Percentiles rank a stretch among this genome's conserved stretches.
These are phyloP conservation scores for Pangasius larnaudii DNA, from an alignment of 2,797 vertebrate species.

Conservation along the genomic window DNA sequence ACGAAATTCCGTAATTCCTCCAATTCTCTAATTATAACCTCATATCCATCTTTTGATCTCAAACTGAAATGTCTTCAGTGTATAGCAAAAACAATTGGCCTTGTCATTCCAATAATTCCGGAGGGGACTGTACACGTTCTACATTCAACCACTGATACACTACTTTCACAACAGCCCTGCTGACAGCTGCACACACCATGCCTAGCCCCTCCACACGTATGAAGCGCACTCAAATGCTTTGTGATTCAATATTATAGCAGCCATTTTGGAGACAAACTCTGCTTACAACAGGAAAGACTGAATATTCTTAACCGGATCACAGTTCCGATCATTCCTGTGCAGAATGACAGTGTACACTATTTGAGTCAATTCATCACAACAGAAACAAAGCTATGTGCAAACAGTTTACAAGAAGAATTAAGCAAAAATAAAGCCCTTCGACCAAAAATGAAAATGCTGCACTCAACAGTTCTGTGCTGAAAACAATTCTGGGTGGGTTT, in stretches of 20 bases:
- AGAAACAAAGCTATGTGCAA: background rate
- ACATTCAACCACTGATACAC: background rate
- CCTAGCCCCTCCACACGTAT: conserved; percentile 11
- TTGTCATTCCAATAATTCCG: too few relatives aligned
- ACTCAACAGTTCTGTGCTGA: background rate
- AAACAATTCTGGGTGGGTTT: background rate
- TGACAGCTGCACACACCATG: conserved; percentile 10
- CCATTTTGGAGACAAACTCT: conserved; percentile 36
- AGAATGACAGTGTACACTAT: background rate
- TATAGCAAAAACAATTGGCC: too few relatives aligned
- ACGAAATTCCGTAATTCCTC: too few relatives aligned
- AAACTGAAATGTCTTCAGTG: too few relatives aligned
- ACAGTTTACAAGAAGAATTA: background rate
- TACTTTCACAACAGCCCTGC: conserved; percentile 23
- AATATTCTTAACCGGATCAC: conserved; percentile 21
- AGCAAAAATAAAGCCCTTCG: background rate
- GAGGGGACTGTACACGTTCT: background rate
- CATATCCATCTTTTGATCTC: too few relatives aligned
- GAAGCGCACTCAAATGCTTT: conserved; percentile 13
- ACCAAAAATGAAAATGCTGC: background rate
- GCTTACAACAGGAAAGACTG: conserved; percentile 34
- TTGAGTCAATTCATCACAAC: background rate
- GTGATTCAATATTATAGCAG: conserved; percentile 21
- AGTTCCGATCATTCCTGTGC: background rate
- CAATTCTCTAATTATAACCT: too few relatives aligned